Conservation (phyloP, 2,113 vertebrate species). For the Microtus ochrogaster region DNA sequence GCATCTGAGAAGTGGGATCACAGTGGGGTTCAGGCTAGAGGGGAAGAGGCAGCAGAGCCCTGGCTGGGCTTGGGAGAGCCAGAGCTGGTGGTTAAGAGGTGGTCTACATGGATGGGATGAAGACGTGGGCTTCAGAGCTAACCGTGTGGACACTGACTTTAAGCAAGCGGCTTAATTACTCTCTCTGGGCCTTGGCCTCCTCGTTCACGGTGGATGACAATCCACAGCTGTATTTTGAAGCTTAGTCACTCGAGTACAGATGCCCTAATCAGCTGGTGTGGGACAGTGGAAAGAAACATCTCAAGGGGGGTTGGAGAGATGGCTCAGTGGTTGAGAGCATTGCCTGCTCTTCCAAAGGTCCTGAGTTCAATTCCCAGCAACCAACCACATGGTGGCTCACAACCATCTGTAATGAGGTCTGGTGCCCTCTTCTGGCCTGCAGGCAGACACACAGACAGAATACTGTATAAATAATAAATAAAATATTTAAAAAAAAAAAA, state of each 20-base stretch:
- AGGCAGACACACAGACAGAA: too few species aligned
- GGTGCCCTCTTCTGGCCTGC: too few species aligned
- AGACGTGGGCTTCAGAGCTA: not conserved
- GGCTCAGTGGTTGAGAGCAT: too few species aligned
- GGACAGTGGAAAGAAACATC: not conserved
- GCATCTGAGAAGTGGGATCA: rapidly evolving
- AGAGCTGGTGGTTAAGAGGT: rapidly evolving
- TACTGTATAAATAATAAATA: too few species aligned
- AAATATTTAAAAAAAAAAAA: too few species aligned
- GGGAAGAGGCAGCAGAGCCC: not conserved
- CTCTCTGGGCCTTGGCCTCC: not conserved
- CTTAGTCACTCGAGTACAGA: not conserved
- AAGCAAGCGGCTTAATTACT: not conserved
- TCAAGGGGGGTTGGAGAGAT: not conserved
- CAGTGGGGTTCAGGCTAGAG: not conserved
- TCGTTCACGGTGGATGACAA: rapidly evolving
- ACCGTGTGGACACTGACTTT: not conserved
- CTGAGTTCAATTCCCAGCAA: too few species aligned
- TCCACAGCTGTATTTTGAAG: not conserved
- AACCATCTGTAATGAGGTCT: too few species aligned
- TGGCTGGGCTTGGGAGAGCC: not conserved
- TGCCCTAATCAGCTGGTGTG: rapidly evolving
- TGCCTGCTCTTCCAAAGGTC: too few species aligned
- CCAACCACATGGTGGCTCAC: too few species aligned
- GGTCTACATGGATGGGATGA: not conserved